Conservation (phyloP, 2,113 vertebrate genomes). For the Crotalus viridis region DNA sequence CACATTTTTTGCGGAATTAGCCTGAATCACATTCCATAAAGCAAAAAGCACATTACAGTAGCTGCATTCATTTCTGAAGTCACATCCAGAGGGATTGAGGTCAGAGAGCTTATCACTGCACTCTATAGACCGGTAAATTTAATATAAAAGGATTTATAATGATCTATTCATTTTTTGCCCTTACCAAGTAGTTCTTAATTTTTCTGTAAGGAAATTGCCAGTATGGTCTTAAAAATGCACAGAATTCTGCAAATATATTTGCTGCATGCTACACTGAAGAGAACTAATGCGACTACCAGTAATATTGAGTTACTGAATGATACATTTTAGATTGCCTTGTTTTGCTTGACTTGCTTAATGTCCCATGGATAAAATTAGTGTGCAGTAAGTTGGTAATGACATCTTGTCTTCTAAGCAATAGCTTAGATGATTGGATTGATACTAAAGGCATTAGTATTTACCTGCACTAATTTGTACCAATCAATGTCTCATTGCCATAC, state of each 20-base stretch:
- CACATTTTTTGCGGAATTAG: slow-evolving; percentile 36
- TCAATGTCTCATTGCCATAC: slow-evolving; percentile 27
- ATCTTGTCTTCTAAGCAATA: slow-evolving; percentile 48
- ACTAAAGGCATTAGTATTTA: slow-evolving; percentile 31
- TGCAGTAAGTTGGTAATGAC: slow-evolving; percentile 46
- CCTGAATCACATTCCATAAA: slow-evolving; percentile 18
- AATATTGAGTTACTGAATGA: background rate
- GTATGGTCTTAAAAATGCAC: slow-evolving; percentile 33
- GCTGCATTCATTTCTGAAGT: slow-evolving; percentile 38
- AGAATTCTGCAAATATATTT: slow-evolving; percentile 1
- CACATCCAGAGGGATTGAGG: slow-evolving; percentile 23
- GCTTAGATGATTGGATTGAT: slow-evolving; percentile 48
- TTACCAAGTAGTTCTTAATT: slow-evolving; percentile 13
- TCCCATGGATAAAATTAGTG: slow-evolving; percentile 48
- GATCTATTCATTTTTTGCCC: slow-evolving; percentile 1
- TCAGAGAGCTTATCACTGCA: slow-evolving; percentile 30
- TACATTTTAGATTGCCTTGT: slow-evolving; percentile 34
- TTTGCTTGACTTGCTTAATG: slow-evolving; percentile 42
- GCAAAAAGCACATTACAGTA: slow-evolving; percentile 24
- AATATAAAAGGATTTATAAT: slow-evolving; percentile 24
- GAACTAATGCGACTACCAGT: slow-evolving; percentile 17
- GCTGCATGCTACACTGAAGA: slow-evolving; percentile 32
- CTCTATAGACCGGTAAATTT: slow-evolving; percentile 36
- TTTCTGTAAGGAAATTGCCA: slow-evolving; percentile 27
- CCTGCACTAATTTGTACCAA: slow-evolving; percentile 45